Percentiles rank a stretch among this genome's conserved stretches.
Conservation (phyloP, 2,113 vertebrate species). For the Xenopus tropicalis region DNA sequence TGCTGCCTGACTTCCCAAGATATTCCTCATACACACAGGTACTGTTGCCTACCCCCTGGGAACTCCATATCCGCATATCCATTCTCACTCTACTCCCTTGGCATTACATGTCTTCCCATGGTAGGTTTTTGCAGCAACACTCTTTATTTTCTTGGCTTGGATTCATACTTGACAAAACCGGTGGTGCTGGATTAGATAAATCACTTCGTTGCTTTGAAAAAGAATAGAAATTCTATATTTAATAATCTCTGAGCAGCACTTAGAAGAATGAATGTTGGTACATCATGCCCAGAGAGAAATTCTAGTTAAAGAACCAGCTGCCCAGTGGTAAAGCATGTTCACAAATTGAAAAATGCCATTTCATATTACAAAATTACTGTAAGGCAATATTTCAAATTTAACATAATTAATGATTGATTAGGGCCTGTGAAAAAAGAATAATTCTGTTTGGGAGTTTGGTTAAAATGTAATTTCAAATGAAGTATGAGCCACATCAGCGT, state of each 20-base stretch:
- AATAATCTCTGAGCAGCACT: conserved; percentile 32
- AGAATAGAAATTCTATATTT: conserved; percentile 19
- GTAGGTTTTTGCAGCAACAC: not conserved
- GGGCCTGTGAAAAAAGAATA: conserved; percentile 26
- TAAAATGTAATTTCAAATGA: conserved; percentile 39
- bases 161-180: conserved; percentile 25
- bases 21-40: conserved; percentile 1
- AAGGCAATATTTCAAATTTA: conserved; percentile 30
- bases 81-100: conserved; percentile 18
- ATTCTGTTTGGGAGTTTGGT: conserved; percentile 29
- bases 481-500: conserved; percentile 31
- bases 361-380: conserved; percentile 37
- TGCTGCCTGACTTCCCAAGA: conserved; percentile 2
- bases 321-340: conserved; percentile 19
- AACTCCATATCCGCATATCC: conserved; percentile 7
- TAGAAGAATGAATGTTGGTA: conserved; percentile 25
- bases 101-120: conserved; percentile 22
- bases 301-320: conserved; percentile 29
- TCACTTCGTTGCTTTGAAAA: conserved; percentile 14
- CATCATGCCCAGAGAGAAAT: conserved; percentile 38
- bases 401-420: conserved; percentile 38
- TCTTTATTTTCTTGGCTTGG: conserved; percentile 17
- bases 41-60: conserved; percentile 27
- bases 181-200: conserved; percentile 23
- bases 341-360: conserved; percentile 32